Evolutionary conservation across 2,113 vertebrate species (phyloP), one percentile per base, ranked within the genome.

Genomic region (Tetrao urogallus): DNA sequence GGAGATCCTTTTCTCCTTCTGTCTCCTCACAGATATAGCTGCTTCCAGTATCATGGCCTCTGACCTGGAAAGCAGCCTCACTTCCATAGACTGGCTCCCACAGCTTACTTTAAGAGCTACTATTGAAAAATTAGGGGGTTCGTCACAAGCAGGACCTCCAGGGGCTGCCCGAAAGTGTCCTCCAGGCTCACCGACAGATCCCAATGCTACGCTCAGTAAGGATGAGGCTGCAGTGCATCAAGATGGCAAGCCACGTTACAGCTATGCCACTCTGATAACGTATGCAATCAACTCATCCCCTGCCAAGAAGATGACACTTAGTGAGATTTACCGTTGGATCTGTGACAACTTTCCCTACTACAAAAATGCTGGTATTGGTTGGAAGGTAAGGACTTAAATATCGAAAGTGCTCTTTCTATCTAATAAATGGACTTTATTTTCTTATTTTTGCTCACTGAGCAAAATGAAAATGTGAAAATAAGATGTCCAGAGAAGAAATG

Each of bases 301-400:
- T 13, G 98, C 98, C 96, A 98, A 98, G 97, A 99, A 99, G 97
- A 97, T 99, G 98, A 99, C 99, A 4, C 96, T 99, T 82, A 99
- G 99, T 45, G 99, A 99, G 96, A 99, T 99, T 90, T 99, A 99
- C 97, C 99, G 98, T 88, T 99, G 99, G 99, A 99, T 99, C 97
- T 99, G 99, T 34, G 98, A 99, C 90, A 98, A 98, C 32, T 99
- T 99, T 88, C 99, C 99, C 10, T 99, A 99, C 89, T 99, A 99
- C 94, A 98, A 98, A 97, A 98, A 99, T 56, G 98, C 98, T 11
- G 99, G 99, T 77, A 98, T 99, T 28, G 99, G 99, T 42, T 99
- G 99, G 99, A 99, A 99, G 98, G 99, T 99, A 90, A 97, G 92
- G 88, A 14, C 27, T 36, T 40, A 36, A 18, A n/a, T 64, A 2